Evolutionary conservation across 2,888 invertebrate genomes (phyloP).

Genomic region (Microdon myrmicae): DNA sequence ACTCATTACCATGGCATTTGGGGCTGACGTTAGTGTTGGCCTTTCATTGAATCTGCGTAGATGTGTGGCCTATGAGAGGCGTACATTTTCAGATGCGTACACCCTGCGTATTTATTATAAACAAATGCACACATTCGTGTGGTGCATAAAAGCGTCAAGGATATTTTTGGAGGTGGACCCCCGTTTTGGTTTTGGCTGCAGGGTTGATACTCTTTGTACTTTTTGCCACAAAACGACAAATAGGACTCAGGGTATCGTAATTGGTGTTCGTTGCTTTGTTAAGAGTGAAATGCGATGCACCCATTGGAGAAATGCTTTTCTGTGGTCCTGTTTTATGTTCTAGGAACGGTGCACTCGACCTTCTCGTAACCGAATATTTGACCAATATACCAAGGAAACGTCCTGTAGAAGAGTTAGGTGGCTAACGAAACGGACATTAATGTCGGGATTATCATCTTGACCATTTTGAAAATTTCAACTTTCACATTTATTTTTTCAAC

Average conservation of each 20-base stretch:
- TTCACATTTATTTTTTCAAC: too few species aligned
- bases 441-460: too few species aligned
- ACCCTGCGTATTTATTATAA: slow-evolving; percentile 50
- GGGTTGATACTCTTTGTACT: slow-evolving; percentile 13
- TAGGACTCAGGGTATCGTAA: not conserved
- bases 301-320: not conserved
- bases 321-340: too few species aligned
- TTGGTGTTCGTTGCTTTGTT: not conserved
- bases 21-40: slow-evolving; percentile 45
- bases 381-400: too few species aligned
- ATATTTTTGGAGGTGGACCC: slow-evolving; percentile 22
- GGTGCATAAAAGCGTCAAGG: slow-evolving; percentile 16
- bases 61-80: slow-evolving; percentile 51
- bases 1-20: slow-evolving; percentile 43
- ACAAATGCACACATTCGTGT: slow-evolving; percentile 37
- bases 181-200: not conserved
- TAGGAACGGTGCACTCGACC: too few species aligned
- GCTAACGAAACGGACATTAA: too few species aligned
- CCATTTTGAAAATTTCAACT: too few species aligned
- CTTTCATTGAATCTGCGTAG: slow-evolving; percentile 49
- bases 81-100: slow-evolving; percentile 41
- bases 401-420: too few species aligned
- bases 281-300: slow-evolving; percentile 2
- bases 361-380: too few species aligned
- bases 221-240: not conserved